These are phyloP conservation scores for Drosophila cracens DNA, from an alignment of 2,888 invertebrate genomes.

Conservation along the genomic window DNA sequence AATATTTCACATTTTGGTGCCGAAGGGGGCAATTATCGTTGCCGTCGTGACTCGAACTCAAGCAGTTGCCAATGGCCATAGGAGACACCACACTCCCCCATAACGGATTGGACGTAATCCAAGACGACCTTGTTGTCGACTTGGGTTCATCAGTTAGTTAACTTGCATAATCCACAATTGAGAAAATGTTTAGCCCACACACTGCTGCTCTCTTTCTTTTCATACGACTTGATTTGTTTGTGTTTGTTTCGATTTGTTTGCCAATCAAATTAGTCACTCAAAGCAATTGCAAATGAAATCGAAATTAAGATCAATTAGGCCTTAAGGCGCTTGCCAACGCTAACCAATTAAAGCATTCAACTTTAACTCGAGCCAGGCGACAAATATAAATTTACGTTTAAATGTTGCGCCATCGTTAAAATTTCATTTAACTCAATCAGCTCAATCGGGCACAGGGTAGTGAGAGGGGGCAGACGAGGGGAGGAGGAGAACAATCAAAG, in stretches of 20 bases:
- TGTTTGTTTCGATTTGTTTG: conserved; percentile 47
- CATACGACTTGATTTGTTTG: background rate
- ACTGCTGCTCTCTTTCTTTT: conserved; percentile 29
- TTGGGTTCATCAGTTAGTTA: conserved; percentile 31
- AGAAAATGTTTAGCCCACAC: conserved; percentile 50
- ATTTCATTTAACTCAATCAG: conserved; percentile 76
- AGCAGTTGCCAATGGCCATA: conserved; percentile 45
- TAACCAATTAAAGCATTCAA: conserved; percentile 68
- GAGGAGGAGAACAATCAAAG: conserved; percentile 46
- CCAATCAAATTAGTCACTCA: conserved; percentile 76
- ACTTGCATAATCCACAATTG: conserved; percentile 55
- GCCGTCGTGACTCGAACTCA: conserved; percentile 69
- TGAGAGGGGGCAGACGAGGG: background rate
- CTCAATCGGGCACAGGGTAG: background rate
- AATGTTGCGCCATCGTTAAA: conserved; percentile 65
- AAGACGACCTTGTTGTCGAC: conserved; percentile 60
- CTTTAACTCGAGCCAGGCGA: conserved; percentile 61
- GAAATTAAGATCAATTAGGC: conserved; percentile 52
- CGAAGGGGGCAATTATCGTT: conserved; percentile 57
- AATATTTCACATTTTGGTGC: conserved; percentile 22
- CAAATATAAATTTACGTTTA: conserved; percentile 68
- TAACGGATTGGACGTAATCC: conserved; percentile 44
- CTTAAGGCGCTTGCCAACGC: conserved; percentile 46
- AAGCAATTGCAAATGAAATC: conserved; percentile 56
- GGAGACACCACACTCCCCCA: conserved; percentile 12